A percentile compares a stretch with the other conserved stretches of the same genome.
These are phyloP conservation scores for Malurus cyaneus DNA, from an alignment of 2,113 vertebrate species.

Conservation along the genomic window DNA sequence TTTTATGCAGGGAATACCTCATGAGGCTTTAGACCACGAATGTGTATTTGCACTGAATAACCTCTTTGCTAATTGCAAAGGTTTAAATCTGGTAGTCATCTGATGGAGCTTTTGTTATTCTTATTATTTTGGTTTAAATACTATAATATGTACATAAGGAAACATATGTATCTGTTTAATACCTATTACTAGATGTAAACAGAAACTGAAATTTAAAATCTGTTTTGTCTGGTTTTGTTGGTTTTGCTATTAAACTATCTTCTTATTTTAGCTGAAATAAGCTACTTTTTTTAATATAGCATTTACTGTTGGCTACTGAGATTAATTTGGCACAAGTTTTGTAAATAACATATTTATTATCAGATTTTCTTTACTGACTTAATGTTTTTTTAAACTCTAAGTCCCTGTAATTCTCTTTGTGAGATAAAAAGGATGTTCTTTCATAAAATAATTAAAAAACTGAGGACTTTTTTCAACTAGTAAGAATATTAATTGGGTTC, in stretches of 20 bases:
- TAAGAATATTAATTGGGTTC: slow-evolving; percentile 29
- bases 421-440: background rate
- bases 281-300: background rate
- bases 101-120: background rate
- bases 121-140: background rate
- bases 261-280: background rate
- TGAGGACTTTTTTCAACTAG: background rate
- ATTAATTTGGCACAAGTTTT: background rate
- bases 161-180: background rate
- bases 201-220: background rate
- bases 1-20: background rate
- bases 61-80: background rate
- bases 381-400: background rate
- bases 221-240: background rate
- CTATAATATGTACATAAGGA: background rate
- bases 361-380: background rate
- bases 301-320: background rate
- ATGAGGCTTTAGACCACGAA: background rate
- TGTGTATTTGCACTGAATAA: background rate
- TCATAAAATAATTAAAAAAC: slow-evolving; percentile 13
- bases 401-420: background rate
- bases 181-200: background rate
- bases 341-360: slow-evolving; percentile 5
- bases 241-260: background rate
- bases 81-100: background rate